phyloP scores from a whole-genome alignment of 2,888 invertebrate genomes.

The Lissonota sp. region DNA sequence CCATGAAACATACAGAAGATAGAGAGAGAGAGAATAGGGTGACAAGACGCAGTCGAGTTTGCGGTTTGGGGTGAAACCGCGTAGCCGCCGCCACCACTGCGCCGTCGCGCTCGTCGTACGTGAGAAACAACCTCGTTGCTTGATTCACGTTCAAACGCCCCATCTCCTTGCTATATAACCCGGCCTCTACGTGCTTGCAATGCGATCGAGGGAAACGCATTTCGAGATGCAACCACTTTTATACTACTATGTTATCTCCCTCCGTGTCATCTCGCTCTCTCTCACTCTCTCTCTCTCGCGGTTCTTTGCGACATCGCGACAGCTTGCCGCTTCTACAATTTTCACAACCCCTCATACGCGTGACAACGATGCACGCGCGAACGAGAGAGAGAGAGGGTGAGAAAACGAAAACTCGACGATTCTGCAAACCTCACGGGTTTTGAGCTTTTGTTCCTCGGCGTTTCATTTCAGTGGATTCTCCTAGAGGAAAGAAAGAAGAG shows the following conservation, averaged over 20 bases:
- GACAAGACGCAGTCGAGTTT: constrained; percentile 69
- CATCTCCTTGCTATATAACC: constrained; percentile 45
- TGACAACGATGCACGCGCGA: not conserved
- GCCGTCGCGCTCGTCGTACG: constrained; percentile 70
- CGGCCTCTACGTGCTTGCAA: constrained; percentile 68
- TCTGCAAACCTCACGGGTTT: constrained; percentile 35
- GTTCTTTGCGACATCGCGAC: constrained; percentile 54
- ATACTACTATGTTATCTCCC: constrained; percentile 51
- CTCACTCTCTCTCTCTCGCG: constrained; percentile 8
- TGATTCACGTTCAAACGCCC: constrained; percentile 68
- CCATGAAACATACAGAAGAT: constrained; percentile 2
- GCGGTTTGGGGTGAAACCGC: constrained; percentile 69
- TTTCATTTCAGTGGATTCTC: constrained; percentile 40
- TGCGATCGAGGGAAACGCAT: constrained; percentile 70
- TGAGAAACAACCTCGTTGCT: constrained; percentile 70
- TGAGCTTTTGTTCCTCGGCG: constrained; percentile 23
- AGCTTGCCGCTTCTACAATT: constrained; percentile 63
- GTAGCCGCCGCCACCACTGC: constrained; percentile 63
- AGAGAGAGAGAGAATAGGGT: constrained; percentile 50
- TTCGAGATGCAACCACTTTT: constrained; percentile 68
- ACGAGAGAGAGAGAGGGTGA: constrained; percentile 21
- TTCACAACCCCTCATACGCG: constrained; percentile 42
- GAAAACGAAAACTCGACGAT: constrained; percentile 56
- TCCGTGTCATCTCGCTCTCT: constrained; percentile 7
- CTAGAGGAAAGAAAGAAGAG: constrained; percentile 24